Evolutionary conservation across 2,113 vertebrate species (phyloP), one percentile per base, ranked within the genome.

Genomic region (Felis catus): DNA sequence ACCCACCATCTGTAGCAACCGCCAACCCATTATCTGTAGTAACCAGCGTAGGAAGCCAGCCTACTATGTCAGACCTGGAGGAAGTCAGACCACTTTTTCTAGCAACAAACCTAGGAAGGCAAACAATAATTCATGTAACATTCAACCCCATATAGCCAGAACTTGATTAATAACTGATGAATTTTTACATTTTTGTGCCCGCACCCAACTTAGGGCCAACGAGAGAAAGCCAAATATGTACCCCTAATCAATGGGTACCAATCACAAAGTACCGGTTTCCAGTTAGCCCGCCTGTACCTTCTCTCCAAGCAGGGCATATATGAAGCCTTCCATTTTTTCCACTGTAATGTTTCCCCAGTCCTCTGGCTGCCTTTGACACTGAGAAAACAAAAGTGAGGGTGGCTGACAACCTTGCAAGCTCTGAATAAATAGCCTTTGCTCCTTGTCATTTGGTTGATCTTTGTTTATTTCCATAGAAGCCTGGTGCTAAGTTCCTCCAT

Each of bases 361-460:
- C 15, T 94, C 65, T 88, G 10, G 4, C 78, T 63, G 29, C 53
- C 53, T 82, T 48, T 39, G 15, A 53, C 3, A 82, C 15, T 82
- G 33, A 31, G 36, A 84, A 68, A 78, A 86, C 0, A 3, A 19
- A 73, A 89, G 80, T 45, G 78, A 39, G 2, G 14, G 41, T 51
- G 33, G 4, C 39, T 92, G 61, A 73, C 39, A 63, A 33, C 66
- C 61, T 48, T 23, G 15, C 58, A 68, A 76, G 31, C 55, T 53
- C 61, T 82, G 65, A 86, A 89, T 55, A 91, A 91, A 95, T 2
- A 83, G 87, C 4, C 48, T 94, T 81, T n/a, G 58, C 81, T 93
- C 61, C 3, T 82, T 86, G 61, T 76, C 7, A 53, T 66, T 88
- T 12, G 29, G 33, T 31, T 31, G 3, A 0, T 63, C 80, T 83